Evolutionary conservation across 2,888 invertebrate species (phyloP), one percentile per base, ranked within the genome.

Genomic region (Corythucha ciliata): DNA sequence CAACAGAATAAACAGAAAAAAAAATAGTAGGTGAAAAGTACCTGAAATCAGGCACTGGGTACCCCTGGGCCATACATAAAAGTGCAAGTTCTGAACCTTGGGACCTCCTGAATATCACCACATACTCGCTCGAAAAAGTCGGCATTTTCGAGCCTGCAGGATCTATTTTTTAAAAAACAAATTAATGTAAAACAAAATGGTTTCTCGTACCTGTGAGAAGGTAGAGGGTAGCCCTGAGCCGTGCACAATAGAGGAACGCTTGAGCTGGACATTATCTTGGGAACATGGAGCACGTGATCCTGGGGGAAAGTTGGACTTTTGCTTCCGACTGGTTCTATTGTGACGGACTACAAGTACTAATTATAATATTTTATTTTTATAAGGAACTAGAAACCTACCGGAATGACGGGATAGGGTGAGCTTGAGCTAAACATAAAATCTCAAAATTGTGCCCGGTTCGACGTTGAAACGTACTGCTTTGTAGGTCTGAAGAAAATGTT

Each of bases 211-310:
- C 71, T 72, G 66, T 69, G 68, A 44, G 67, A 62, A 63, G 83
- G 82, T 64, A 81, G 76, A 41, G 83, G 83, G 68, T 74, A 79
- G 63, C 78, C 79, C 71, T 80, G 80, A 52, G 79, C 79, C 64
- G 79, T 79, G 71, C 81, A 81, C 55, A 79, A 74, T 58, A 82
- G 71, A 45, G 79, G 79, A 66, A 84, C 76, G 64, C 62, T 51
- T 36, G 50, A 42, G 5, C 33, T 45, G n/a, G n/a, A n/a, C n/a
- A n/a, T n/a, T n/a, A n/a, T n/a, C n/a, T n/a, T n/a, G n/a, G n/a
- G n/a, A n/a, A n/a, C n/a, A n/a, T n/a, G n/a, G n/a, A n/a, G n/a
- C 22, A 45, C 39, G 18, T 26, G 24, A 39, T 48, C 48, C 67
- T 74, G 76, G 42, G 78, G 76, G 60, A 77, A 75, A 56, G 76